phyloP scores from a whole-genome alignment of 2,797 vertebrate species.

The Alouatta caraya region DNA sequence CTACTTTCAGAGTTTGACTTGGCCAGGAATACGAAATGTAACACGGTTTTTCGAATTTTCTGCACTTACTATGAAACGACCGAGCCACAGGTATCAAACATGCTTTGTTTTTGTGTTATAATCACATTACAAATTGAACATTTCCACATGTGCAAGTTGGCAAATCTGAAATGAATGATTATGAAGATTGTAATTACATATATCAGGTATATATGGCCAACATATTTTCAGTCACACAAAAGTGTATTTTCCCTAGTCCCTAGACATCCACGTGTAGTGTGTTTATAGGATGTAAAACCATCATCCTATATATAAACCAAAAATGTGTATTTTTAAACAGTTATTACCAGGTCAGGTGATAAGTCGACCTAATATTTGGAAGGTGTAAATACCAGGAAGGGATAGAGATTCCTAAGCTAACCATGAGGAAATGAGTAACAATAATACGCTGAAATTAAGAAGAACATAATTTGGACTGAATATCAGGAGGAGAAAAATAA shows the following conservation, averaged over 20 bases:
- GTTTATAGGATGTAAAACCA: conserved; percentile 77
- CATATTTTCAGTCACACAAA: conserved; percentile 62
- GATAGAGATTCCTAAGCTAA: conserved; percentile 70
- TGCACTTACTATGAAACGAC: conserved; percentile 82
- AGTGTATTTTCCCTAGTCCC: conserved; percentile 64
- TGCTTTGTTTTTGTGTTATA: conserved; percentile 84
- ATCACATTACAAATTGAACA: conserved; percentile 88
- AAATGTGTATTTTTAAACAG: conserved; percentile 64
- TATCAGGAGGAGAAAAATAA: conserved; percentile 60
- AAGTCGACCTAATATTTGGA: conserved; percentile 76
- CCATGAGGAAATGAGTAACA: conserved; percentile 73
- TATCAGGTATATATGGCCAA: conserved; percentile 59
- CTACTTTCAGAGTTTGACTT: conserved; percentile 85
- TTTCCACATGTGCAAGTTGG: conserved; percentile 86
- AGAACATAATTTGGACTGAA: conserved; percentile 72
- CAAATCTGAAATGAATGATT: conserved; percentile 79
- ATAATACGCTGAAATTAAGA: conserved; percentile 75
- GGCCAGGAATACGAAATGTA: conserved; percentile 82
- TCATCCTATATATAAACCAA: conserved; percentile 63
- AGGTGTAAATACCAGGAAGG: conserved; percentile 74
- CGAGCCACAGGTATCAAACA: conserved; percentile 87
- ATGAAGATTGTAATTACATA: conserved; percentile 66
- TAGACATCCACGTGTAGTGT: conserved; percentile 57
- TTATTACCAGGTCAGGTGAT: conserved; percentile 73
- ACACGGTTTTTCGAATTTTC: conserved; percentile 83